Evolutionary conservation across 2,888 invertebrate species (phyloP).

Genomic region (Dicycla oo): DNA sequence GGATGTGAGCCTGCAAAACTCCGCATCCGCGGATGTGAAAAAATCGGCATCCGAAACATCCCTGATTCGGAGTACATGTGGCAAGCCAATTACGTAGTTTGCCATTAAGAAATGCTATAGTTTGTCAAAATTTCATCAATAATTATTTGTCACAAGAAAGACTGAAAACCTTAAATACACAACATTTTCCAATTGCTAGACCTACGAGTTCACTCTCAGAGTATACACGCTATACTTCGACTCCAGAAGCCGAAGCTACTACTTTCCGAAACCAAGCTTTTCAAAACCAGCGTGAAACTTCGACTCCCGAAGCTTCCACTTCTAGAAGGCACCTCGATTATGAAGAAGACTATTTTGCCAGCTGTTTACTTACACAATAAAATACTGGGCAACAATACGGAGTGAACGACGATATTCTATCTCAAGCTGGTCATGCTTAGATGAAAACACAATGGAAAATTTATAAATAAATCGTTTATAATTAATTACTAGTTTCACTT

Average conservation of each 20-base stretch:
- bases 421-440: too few relatives aligned
- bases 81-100: constrained; percentile 68
- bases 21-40: too few relatives aligned
- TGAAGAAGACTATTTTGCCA: constrained; percentile 74
- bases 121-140: constrained; percentile 68
- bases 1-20: too few relatives aligned
- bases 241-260: constrained; percentile 63
- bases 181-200: too few relatives aligned
- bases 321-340: constrained; percentile 64
- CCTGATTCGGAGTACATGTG: constrained; percentile 66
- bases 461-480: too few relatives aligned
- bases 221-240: constrained; percentile 36
- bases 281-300: constrained; percentile 61
- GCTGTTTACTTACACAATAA: too few relatives aligned
- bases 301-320: constrained; percentile 56
- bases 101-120: constrained; percentile 61
- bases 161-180: constrained; percentile 59
- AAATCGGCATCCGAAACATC: too few relatives aligned
- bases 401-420: too few relatives aligned
- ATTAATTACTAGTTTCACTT: too few relatives aligned
- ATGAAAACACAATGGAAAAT: too few relatives aligned
- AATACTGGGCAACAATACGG: too few relatives aligned
- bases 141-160: constrained; percentile 64
- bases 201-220: too few relatives aligned
- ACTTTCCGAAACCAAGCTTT: constrained; percentile 66